Evolutionary conservation across 2,888 invertebrate species (phyloP).

Genomic region (Clistopyga incitator): DNA sequence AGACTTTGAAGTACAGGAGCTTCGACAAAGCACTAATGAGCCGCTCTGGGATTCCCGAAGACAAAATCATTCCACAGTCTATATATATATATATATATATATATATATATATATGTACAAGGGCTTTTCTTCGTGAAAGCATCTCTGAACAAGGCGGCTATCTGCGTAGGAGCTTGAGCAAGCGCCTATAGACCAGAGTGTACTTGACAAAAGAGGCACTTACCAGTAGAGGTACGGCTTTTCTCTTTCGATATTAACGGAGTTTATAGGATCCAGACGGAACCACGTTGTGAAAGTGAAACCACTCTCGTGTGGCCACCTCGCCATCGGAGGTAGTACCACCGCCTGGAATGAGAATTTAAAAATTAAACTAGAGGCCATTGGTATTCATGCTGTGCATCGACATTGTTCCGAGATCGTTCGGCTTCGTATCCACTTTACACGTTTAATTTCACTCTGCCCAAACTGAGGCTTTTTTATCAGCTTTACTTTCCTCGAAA

Average conservation of each 20-base stretch:
- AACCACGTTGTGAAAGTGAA: slow-evolving; percentile 99
- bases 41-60: slow-evolving; percentile 34
- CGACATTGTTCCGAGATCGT: not conserved
- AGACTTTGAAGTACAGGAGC: slow-evolving; percentile 17
- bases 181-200: slow-evolving; percentile 20
- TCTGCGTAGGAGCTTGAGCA: slow-evolving; percentile 29
- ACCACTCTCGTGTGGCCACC: slow-evolving; percentile 99
- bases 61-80: slow-evolving; percentile 7
- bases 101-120: not conserved
- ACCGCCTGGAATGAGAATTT: slow-evolving; percentile 90
- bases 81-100: not conserved
- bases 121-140: slow-evolving; percentile 24
- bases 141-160: slow-evolving; percentile 34
- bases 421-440: not conserved
- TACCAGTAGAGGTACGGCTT: slow-evolving; percentile 99
- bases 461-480: not conserved
- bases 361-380: slow-evolving; percentile 32
- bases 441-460: not conserved
- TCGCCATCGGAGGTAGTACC: slow-evolving; percentile 97
- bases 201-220: slow-evolving; percentile 80
- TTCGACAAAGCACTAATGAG: slow-evolving; percentile 34
- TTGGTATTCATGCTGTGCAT: slow-evolving; percentile 1
- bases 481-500: not conserved
- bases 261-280: slow-evolving; percentile 98
- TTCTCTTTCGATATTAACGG: slow-evolving; percentile 99